These are phyloP conservation scores for Enteromius anoplus DNA, from an alignment of 2,797 vertebrate genomes.

Conservation along the genomic window DNA sequence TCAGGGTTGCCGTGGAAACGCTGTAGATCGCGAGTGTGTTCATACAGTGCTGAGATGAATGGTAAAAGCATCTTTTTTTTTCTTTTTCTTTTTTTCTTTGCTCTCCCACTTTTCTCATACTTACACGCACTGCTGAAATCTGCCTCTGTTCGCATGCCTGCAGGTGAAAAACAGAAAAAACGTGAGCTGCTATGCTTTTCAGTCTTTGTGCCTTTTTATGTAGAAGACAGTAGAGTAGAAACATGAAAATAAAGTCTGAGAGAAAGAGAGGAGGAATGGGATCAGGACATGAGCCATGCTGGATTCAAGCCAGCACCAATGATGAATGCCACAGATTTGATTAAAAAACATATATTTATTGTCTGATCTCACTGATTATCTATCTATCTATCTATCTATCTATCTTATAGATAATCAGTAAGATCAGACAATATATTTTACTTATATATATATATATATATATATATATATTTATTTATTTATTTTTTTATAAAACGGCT, in stretches of 20 bases:
- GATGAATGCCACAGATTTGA: not conserved
- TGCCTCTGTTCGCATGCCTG: slow-evolving; percentile 2
- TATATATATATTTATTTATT: too few relatives aligned
- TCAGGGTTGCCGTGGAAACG: slow-evolving; percentile 56
- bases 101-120: slow-evolving; percentile 25
- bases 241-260: not conserved
- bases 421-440: too few relatives aligned
- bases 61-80: not conserved
- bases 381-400: too few relatives aligned
- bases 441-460: too few relatives aligned
- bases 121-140: slow-evolving; percentile 8
- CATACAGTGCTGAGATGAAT: slow-evolving; percentile 27
- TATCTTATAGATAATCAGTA: too few relatives aligned
- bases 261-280: not conserved
- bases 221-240: not conserved
- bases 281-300: not conserved
- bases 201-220: not conserved
- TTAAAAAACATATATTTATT: too few relatives aligned
- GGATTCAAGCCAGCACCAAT: not conserved
- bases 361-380: too few relatives aligned
- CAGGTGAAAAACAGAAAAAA: slow-evolving; percentile 8
- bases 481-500: too few relatives aligned
- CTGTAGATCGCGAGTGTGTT: slow-evolving; percentile 50
- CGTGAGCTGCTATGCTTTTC: not conserved
- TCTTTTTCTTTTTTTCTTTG: not conserved